phyloP scores from a whole-genome alignment of 2,113 vertebrate species.

The Hassar affinis region DNA sequence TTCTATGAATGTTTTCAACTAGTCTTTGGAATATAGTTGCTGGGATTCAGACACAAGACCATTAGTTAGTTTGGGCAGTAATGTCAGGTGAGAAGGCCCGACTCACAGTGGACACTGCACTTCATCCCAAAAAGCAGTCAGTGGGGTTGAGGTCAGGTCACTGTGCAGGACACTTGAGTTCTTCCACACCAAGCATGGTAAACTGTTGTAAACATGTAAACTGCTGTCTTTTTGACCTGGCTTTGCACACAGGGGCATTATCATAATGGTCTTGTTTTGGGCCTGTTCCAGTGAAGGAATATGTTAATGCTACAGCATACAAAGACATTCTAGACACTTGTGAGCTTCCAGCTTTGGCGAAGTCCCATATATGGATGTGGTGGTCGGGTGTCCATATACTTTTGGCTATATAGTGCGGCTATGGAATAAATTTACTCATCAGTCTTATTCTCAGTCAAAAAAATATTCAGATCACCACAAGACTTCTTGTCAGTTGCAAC shows the following conservation, averaged over 20 bases:
- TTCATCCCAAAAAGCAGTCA: background rate
- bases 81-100: background rate
- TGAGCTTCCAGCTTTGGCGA: background rate
- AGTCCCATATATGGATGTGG: too few relatives aligned
- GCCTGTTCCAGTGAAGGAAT: background rate
- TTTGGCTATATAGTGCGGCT: background rate
- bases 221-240: background rate
- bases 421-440: background rate
- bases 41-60: background rate
- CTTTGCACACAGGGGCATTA: background rate
- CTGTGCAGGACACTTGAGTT: background rate
- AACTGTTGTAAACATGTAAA: too few relatives aligned
- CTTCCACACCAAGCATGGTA: background rate
- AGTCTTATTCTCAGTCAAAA: background rate
- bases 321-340: too few relatives aligned
- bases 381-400: background rate
- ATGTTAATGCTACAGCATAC: background rate
- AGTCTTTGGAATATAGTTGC: background rate
- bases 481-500: background rate
- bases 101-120: background rate
- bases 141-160: background rate
- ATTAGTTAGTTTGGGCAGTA: background rate
- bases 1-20: background rate
- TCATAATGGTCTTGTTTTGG: background rate
- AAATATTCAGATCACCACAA: background rate